A percentile compares a stretch with the other conserved stretches of the same genome.
Conservation (phyloP, 2,888 invertebrate genomes). For the Strigamia crassipes region DNA sequence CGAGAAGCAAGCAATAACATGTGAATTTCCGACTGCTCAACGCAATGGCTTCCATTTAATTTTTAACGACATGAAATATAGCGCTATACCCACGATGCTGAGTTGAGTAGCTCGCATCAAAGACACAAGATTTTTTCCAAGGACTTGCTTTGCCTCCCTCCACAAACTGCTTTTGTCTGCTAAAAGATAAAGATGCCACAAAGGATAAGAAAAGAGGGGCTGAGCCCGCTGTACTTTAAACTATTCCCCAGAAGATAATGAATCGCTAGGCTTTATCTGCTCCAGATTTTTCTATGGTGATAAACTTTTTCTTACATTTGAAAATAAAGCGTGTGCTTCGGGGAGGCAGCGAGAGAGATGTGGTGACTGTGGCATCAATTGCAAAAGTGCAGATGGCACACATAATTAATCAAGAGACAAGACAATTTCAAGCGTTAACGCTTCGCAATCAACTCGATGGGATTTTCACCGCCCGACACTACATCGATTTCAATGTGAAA, state of each 20-base stretch:
- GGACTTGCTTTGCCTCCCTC: slow-evolving; percentile 1
- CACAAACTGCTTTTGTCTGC: slow-evolving; percentile 8
- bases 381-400: slow-evolving; percentile 10
- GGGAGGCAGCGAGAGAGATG: neutral
- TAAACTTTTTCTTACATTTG: neutral
- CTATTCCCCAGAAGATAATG: slow-evolving; percentile 3
- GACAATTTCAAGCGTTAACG: slow-evolving; percentile 6
- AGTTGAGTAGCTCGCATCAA: slow-evolving; percentile 10
- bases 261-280: slow-evolving; percentile 4
- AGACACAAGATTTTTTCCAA: slow-evolving; percentile 10
- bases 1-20: neutral
- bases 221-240: neutral
- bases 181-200: slow-evolving; percentile 10
- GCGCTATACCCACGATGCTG: neutral
- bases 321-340: neutral
- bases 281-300: slow-evolving; percentile 3
- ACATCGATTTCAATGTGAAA: neutral
- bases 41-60: slow-evolving; percentile 10
- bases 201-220: neutral
- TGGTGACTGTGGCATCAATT: slow-evolving; percentile 4
- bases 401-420: slow-evolving; percentile 10
- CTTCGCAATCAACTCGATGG: slow-evolving; percentile 4
- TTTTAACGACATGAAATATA: slow-evolving; percentile 10
- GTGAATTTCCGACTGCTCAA: slow-evolving; percentile 10
- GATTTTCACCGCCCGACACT: slow-evolving; percentile 3